phyloP scores from a whole-genome alignment of 2,113 vertebrate species.

The Myrmophylax atrothorax region DNA sequence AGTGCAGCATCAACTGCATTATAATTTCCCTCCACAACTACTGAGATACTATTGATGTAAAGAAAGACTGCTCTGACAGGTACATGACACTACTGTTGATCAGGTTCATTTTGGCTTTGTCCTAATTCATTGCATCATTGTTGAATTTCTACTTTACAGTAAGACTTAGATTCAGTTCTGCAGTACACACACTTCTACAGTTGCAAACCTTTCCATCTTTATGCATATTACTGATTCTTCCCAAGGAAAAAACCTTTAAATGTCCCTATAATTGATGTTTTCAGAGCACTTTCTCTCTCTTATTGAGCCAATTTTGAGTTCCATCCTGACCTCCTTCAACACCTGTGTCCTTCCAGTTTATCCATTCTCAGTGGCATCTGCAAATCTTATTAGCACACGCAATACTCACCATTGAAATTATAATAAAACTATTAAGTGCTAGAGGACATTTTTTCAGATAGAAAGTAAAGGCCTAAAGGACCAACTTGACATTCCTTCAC shows the following conservation, averaged over 20 bases:
- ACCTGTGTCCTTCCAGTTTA: not conserved
- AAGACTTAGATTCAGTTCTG: not conserved
- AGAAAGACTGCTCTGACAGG: not conserved
- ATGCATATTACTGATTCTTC: not conserved
- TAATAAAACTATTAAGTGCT: not conserved
- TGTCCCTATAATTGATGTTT: not conserved
- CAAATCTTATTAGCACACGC: not conserved
- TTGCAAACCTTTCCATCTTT: not conserved
- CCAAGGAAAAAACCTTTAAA: not conserved
- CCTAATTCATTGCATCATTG: not conserved
- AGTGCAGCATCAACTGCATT: not conserved
- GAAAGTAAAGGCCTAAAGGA: not conserved
- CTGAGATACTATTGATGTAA: not conserved
- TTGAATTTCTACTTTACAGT: not conserved
- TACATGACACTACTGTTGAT: not conserved
- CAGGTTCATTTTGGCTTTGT: accelerated
- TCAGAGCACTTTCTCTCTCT: not conserved
- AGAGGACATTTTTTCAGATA: not conserved
- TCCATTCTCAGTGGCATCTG: accelerated
- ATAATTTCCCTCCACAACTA: not conserved
- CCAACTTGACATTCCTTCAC: not conserved
- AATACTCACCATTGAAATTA: not conserved
- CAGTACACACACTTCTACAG: not conserved
- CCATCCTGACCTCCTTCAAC: accelerated
- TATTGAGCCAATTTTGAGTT: not conserved